A percentile compares a stretch with the other conserved stretches of the same genome.
phyloP scores from a whole-genome alignment of 2,888 invertebrate genomes.

The Eumerus sabulonum region DNA sequence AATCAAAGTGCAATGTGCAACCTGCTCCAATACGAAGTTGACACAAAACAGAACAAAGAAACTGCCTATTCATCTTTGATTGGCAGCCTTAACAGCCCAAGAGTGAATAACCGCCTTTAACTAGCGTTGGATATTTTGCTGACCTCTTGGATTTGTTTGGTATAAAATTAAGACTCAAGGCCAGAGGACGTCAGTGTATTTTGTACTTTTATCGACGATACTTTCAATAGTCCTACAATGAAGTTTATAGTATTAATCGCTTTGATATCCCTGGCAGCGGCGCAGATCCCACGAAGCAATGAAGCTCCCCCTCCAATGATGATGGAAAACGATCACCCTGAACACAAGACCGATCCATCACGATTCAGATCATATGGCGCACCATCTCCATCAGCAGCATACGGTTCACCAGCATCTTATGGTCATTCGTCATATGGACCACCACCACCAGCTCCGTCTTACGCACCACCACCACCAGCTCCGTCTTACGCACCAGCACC shows the following conservation, averaged over 20 bases:
- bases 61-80: slow-evolving; percentile 8
- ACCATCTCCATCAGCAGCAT: slow-evolving; percentile 31
- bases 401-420: slow-evolving; percentile 39
- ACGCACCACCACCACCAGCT: slow-evolving; percentile 39
- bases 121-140: slow-evolving; percentile 24
- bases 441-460: slow-evolving; percentile 46
- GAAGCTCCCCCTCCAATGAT: slow-evolving; percentile 24
- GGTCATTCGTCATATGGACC: slow-evolving; percentile 46
- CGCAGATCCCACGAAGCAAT: slow-evolving; percentile 28
- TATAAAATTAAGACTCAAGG: slow-evolving; percentile 55
- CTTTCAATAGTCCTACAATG: slow-evolving; percentile 20
- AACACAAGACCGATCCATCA: slow-evolving; percentile 21
- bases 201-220: slow-evolving; percentile 7
- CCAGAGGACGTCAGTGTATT: slow-evolving; percentile 58
- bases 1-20: too few relatives aligned
- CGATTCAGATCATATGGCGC: slow-evolving; percentile 50
- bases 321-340: slow-evolving; percentile 13
- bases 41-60: slow-evolving; percentile 5
- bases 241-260: slow-evolving; percentile 50
- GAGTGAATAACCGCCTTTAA: too few relatives aligned
- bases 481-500: slow-evolving; percentile 27
- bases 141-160: slow-evolving; percentile 48
- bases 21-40: background rate
- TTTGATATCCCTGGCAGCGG: slow-evolving; percentile 36
- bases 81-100: too few relatives aligned